Percentiles rank a stretch among this genome's conserved stretches.
Conservation (phyloP, 2,113 vertebrate species). For the Scomber scombrus region DNA sequence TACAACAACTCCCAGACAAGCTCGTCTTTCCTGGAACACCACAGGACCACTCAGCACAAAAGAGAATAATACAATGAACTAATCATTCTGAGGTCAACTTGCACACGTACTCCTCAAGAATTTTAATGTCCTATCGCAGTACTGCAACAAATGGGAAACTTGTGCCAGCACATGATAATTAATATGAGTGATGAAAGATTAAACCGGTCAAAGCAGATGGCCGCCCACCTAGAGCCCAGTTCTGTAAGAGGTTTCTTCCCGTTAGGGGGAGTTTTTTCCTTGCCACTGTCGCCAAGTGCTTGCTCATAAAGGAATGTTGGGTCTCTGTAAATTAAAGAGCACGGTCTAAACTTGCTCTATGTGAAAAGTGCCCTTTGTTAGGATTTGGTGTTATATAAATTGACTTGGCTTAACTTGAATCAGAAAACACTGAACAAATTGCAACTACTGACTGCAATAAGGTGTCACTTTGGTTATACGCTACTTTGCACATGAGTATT, state of each 20-base stretch:
- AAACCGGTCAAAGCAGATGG: background rate
- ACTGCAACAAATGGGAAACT: constrained; percentile 11
- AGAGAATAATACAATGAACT: constrained; percentile 52
- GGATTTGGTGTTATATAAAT: too few relatives aligned
- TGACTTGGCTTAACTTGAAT: background rate
- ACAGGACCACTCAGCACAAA: constrained; percentile 49
- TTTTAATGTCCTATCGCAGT: constrained; percentile 37
- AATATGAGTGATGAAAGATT: constrained; percentile 22
- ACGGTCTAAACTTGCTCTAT: too few relatives aligned
- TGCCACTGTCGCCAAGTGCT: too few relatives aligned
- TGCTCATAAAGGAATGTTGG: too few relatives aligned
- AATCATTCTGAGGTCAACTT: constrained; percentile 60
- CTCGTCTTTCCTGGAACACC: constrained; percentile 72
- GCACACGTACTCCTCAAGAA: constrained; percentile 58
- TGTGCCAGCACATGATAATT: constrained; percentile 7
- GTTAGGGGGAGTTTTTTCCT: too few relatives aligned
- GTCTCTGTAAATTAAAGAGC: too few relatives aligned
- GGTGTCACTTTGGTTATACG: too few relatives aligned
- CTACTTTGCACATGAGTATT: too few relatives aligned
- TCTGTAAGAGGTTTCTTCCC: too few relatives aligned
- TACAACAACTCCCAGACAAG: constrained; percentile 65
- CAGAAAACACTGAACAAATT: constrained; percentile 11
- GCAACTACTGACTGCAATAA: background rate
- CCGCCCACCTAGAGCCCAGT: too few relatives aligned
- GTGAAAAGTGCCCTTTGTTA: too few relatives aligned